phyloP scores from a whole-genome alignment of 2,797 vertebrate genomes.

The Fringilla coelebs region DNA sequence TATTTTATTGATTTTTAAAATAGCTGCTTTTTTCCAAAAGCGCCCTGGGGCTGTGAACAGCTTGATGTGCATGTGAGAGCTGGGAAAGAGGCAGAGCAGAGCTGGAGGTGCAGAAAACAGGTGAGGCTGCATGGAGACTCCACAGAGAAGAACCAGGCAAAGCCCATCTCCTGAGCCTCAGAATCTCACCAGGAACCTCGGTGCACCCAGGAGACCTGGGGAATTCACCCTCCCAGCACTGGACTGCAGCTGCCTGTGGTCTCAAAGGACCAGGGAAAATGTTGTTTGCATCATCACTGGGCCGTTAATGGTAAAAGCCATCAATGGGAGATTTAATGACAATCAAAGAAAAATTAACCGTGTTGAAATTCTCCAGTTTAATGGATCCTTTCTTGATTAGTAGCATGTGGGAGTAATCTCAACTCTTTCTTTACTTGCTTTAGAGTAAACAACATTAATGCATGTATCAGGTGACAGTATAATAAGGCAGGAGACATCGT shows the following conservation, averaged over 20 bases:
- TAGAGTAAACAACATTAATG: neutral
- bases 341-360: neutral
- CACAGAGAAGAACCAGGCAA: neutral
- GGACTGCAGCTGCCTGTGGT: neutral
- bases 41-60: neutral
- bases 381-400: neutral
- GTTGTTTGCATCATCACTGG: neutral
- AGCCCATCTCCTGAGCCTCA: neutral
- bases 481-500: neutral
- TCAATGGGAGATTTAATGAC: neutral
- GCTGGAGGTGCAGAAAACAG: neutral
- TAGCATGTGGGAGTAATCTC: neutral
- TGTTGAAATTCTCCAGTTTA: neutral
- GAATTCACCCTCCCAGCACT: neutral
- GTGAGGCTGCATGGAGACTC: neutral
- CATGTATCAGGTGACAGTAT: neutral
- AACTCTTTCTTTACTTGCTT: neutral
- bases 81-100: neutral
- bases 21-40: neutral
- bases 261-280: neutral
- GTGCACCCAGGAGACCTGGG: fast-evolving
- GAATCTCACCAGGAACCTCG: neutral
- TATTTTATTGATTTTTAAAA: constrained; percentile 40
- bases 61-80: neutral
- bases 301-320: neutral